These are phyloP conservation scores for Eurois occulta DNA, from an alignment of 2,888 invertebrate genomes.

Conservation along the genomic window DNA sequence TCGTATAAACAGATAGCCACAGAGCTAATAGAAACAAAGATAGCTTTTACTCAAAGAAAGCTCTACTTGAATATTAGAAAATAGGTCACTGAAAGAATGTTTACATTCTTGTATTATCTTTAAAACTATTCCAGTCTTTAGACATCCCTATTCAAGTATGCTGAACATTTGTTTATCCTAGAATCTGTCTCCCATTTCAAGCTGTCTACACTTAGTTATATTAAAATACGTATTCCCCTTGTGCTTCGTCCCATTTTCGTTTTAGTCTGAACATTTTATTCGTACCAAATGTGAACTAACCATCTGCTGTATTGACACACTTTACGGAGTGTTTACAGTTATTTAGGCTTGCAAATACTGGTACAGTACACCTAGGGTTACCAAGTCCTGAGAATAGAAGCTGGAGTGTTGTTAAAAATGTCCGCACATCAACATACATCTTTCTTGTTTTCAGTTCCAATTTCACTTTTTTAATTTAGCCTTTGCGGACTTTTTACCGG, in stretches of 20 bases:
- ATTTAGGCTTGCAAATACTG: slow-evolving; percentile 20
- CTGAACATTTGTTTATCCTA: slow-evolving; percentile 54
- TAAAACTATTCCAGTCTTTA: slow-evolving; percentile 13
- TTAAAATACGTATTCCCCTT: slow-evolving; percentile 47
- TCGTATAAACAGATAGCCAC: slow-evolving; percentile 24
- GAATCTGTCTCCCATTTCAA: slow-evolving; percentile 53
- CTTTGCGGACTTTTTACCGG: not conserved
- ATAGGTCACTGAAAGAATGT: slow-evolving; percentile 9
- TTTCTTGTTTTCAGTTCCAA: not conserved
- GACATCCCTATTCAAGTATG: slow-evolving; percentile 44
- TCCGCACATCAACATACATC: not conserved
- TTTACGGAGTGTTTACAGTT: slow-evolving; percentile 24
- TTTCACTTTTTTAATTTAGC: not conserved
- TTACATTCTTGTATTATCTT: slow-evolving; percentile 7
- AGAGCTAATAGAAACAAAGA: slow-evolving; percentile 12
- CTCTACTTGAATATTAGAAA: slow-evolving; percentile 4
- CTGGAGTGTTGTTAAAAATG: not conserved
- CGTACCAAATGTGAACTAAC: slow-evolving; percentile 40
- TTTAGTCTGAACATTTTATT: slow-evolving; percentile 42
- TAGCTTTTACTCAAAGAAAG: slow-evolving; percentile 10
- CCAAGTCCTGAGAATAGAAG: not conserved
- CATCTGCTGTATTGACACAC: slow-evolving; percentile 35
- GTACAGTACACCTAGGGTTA: not conserved
- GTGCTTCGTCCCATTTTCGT: slow-evolving; percentile 59
- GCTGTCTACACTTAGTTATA: slow-evolving; percentile 55